Conservation (phyloP, 2,797 vertebrate species). For the Tragopan temminckii region DNA sequence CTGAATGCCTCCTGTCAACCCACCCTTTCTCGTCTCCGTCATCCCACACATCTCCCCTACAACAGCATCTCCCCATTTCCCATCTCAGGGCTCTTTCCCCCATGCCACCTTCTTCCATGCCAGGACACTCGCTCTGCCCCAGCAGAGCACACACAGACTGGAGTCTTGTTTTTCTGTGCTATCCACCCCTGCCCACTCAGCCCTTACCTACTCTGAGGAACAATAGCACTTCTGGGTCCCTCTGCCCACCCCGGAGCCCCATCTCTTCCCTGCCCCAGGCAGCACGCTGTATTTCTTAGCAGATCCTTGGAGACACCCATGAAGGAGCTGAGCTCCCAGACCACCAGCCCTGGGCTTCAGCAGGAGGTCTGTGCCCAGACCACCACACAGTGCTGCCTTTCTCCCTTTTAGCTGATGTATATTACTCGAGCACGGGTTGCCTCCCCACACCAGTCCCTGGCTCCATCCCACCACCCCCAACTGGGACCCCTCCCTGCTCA, state of each 20-base stretch:
- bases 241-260: not conserved
- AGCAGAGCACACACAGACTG: not conserved
- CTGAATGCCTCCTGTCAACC: not conserved
- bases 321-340: not conserved
- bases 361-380: not conserved
- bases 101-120: not conserved
- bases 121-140: not conserved
- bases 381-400: not conserved
- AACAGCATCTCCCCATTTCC: not conserved
- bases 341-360: not conserved
- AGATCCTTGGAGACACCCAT: not conserved
- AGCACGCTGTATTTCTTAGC: accelerated
- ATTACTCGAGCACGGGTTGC: not conserved
- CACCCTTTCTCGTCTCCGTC: not conserved
- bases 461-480: not conserved
- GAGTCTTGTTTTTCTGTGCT: accelerated
- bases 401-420: not conserved
- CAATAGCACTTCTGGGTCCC: accelerated
- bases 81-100: slow-evolving; percentile 2
- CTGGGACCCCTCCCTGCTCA: not conserved
- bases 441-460: not conserved
- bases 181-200: not conserved
- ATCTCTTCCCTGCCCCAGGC: not conserved
- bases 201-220: not conserved
- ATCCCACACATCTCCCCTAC: not conserved